Conservation (phyloP, 2,113 vertebrate genomes). For the Phaethornis superciliosus region DNA sequence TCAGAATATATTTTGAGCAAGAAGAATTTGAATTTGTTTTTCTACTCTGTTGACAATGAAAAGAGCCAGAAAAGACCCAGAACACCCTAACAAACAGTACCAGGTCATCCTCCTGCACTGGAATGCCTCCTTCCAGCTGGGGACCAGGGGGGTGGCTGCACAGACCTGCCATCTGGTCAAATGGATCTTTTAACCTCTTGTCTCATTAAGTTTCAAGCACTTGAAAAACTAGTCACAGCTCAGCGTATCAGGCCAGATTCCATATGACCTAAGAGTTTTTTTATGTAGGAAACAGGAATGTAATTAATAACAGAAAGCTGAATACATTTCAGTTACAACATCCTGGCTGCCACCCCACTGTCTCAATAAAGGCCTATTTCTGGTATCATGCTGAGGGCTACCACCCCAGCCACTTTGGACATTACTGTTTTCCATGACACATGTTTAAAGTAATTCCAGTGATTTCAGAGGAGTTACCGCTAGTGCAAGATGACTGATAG, state of each 20-base stretch:
- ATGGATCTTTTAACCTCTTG: not conserved
- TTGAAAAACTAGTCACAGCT: accelerated
- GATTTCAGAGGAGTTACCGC: not conserved
- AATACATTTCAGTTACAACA: not conserved
- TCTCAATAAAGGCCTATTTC: not conserved
- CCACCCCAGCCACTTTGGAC: not conserved
- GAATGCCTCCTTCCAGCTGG: not conserved
- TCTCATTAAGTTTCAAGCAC: not conserved
- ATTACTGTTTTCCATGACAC: not conserved
- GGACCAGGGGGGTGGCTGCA: accelerated
- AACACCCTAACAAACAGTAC: not conserved
- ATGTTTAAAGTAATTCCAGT: not conserved
- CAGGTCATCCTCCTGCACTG: too few relatives aligned
- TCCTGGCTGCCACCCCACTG: not conserved
- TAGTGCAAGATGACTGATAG: accelerated
- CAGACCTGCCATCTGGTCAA: not conserved
- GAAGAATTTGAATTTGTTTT: not conserved
- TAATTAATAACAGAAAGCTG: not conserved
- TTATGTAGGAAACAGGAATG: not conserved
- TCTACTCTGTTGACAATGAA: not conserved
- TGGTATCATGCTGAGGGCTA: not conserved
- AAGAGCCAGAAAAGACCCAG: not conserved
- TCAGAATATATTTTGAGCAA: not conserved
- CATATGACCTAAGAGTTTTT: not conserved
- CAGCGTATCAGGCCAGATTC: not conserved